A percentile compares a stretch with the other conserved stretches of the same genome.
phyloP scores from a whole-genome alignment of 2,797 vertebrate species.

The Philypnodon macrostomus region DNA sequence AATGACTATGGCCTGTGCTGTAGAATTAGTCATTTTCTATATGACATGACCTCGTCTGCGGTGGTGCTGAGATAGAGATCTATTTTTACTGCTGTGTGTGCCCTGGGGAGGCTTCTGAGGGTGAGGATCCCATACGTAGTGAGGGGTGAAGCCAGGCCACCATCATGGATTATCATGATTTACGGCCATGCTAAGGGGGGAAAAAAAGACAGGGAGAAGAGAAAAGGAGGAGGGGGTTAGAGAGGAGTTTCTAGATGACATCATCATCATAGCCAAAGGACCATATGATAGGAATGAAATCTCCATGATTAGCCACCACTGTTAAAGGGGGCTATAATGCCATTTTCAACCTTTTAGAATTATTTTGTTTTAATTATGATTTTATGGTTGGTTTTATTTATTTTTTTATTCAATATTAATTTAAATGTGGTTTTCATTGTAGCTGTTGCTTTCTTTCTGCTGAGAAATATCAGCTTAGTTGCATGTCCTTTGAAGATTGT shows the following conservation, averaged over 20 bases:
- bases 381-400: not conserved
- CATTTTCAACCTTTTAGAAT: too few species aligned
- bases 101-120: conserved; percentile 62
- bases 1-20: conserved; percentile 68
- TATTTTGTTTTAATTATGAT: too few species aligned
- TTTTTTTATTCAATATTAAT: too few species aligned
- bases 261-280: conserved; percentile 63
- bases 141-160: conserved; percentile 71
- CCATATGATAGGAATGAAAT: conserved; percentile 30
- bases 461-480: too few species aligned
- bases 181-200: conserved; percentile 56
- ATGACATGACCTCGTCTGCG: conserved; percentile 71
- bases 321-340: too few species aligned
- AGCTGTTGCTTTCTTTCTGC: too few species aligned
- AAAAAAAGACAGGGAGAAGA: conserved; percentile 16
- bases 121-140: conserved; percentile 72
- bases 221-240: conserved; percentile 24
- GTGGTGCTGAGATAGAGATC: conserved; percentile 73
- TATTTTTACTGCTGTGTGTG: conserved; percentile 74
- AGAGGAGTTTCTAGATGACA: conserved; percentile 66
- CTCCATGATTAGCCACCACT: not conserved
- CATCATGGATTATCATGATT: conserved; percentile 75
- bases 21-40: conserved; percentile 75
- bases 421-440: too few species aligned
- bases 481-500: too few species aligned